A percentile compares a stretch with the other conserved stretches of the same genome.
Conservation (phyloP, 35 echinoderm and acorn worm genomes). For the Amphiura filiformis region DNA sequence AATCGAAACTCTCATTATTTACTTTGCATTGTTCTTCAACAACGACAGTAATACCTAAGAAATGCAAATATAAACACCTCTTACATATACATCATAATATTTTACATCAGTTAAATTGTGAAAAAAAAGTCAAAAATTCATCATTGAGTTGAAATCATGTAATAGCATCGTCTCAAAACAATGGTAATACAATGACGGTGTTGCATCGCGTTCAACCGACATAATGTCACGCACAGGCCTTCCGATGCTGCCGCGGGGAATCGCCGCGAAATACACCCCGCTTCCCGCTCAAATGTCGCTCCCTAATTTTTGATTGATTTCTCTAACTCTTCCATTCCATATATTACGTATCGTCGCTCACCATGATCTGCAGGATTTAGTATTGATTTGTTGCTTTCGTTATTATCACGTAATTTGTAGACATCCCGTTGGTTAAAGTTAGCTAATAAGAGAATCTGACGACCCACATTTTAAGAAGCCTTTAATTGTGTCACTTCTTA, state of each 20-base stretch:
- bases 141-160: too few relatives aligned
- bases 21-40: too few relatives aligned
- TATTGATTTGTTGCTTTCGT: neutral
- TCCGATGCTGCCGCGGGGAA: neutral
- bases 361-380: neutral
- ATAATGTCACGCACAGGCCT: neutral
- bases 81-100: too few relatives aligned
- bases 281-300: neutral
- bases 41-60: too few relatives aligned
- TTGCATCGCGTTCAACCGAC: neutral
- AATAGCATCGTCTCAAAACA: neutral
- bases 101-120: too few relatives aligned
- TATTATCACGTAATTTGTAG: neutral
- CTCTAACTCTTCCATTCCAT: neutral
- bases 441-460: neutral
- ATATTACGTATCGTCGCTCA: neutral
- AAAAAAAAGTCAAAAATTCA: too few relatives aligned
- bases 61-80: too few relatives aligned
- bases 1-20: too few relatives aligned
- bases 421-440: neutral
- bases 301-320: constrained; percentile 1
- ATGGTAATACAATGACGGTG: neutral
- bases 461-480: constrained; percentile 6
- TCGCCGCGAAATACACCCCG: neutral
- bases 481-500: constrained; percentile 5